Base-by-base conservation (phyloP, 2,888 invertebrate genomes). In the Drosophila merina region DNA sequence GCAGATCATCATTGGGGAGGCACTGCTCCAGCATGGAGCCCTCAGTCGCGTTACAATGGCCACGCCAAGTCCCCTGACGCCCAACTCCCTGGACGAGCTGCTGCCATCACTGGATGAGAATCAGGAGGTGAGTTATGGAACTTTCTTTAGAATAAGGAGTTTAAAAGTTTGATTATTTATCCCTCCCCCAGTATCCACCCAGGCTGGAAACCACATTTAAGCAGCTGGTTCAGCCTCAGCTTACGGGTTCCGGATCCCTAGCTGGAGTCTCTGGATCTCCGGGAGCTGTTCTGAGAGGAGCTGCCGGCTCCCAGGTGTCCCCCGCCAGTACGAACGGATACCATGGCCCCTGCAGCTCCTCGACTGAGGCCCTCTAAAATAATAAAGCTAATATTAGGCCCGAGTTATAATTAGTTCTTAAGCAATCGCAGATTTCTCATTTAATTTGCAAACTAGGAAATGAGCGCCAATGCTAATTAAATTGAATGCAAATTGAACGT, bases 71-170 rank as follows among this genome's bases (percentile, higher is more conserved):
- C 95, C 96, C 2, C 93, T 96, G 70, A 96, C 96, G 77, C 96
- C 96, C 62, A 96, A 96, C 92, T 96, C 96, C 55, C 95, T 96
- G 71, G 96, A 96, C 92, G 96, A 96, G 92, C 93, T 96, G 89
- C 93, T 96, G 89, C 96, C 96, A 70, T 94, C 96, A 79, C 94
- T 96, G 87, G 95, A 95, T 92, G 96, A 96, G 92, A 95, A 95
- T 88, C 95, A 95, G 93, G 96, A 96, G 93, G 95, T 95, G 92
- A 72, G 45, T 52, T 47, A 3, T 26, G 8, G 4, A 28, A 28
- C 28, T 5, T 2, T 4, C 6, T 28, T 28, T 28, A 28, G 4
- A 0, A 28, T 4, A 0, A 6, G 4, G 5, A 28, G 4, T 28
- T 28, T 5, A 28, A 28, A 4, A 4, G 0, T 28, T 28, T 3